Base-by-base conservation (phyloP, 1,140 invertebrate genomes). In the Colletes latitarsis region DNA sequence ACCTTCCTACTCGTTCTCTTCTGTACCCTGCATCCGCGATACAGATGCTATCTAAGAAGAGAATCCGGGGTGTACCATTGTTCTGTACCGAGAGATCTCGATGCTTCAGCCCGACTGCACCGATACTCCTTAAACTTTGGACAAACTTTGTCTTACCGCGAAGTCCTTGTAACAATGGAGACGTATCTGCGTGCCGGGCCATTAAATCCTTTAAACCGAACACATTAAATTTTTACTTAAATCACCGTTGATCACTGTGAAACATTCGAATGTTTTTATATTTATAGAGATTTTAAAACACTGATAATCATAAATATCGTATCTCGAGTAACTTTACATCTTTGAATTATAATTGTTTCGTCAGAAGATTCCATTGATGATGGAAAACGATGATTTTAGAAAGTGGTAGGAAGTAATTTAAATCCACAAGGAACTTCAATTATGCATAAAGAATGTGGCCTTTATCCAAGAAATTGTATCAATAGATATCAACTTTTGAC, bases 21-120 rank as follows among this genome's bases (percentile, higher is more conserved):
- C 80, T 70, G 70, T 82, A 68, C 30, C 72, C 79, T 73, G 52
- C 75, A 66, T 73, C 76, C 82, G 81, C 80, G 79, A 82, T 82
- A 62, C 82, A 87, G 84, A 87, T 87, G 74, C 66, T 87, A 89
- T 88, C 85, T 86, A 89, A 88, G 82, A 85, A 78, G 81, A 68
- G 81, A 86, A 87, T 86, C 81, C 72, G 58, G 77, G 68, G 80
- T 77, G 52, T 84, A 73, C 77, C 73, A 85, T 83, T 84, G 81
- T 85, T 83, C 83, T 77, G 21, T 74, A 68, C 30, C 41, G 64
- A 82, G 82, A 87, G 76, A 85, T 88, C 77, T 87, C 83, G 81
- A 87, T 85, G 81, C 81, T 88, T 82, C 82, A 68, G 71, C 86
- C 53, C 49, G 71, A 68, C 41, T 85, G 76, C 87, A 86, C 77